Conservation (phyloP, 2,797 vertebrate species). For the Danio kyathit region DNA sequence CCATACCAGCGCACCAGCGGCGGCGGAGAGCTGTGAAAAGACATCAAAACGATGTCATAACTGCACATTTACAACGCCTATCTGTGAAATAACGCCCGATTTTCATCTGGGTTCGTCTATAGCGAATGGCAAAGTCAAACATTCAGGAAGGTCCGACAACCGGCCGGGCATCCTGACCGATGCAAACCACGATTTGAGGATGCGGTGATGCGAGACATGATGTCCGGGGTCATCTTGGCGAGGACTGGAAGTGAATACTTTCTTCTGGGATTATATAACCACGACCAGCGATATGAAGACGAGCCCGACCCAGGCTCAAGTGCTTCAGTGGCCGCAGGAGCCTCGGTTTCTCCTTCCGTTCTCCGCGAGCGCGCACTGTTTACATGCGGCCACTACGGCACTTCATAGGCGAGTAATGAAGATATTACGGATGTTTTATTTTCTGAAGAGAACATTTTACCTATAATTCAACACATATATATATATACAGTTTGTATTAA, state of each 20-base stretch:
- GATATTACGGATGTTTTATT: background rate
- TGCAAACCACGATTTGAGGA: background rate
- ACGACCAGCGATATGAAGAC: background rate
- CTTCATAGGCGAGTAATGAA: conserved; percentile 18
- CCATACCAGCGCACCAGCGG: conserved; percentile 30
- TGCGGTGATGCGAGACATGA: too few species aligned
- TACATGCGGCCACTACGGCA: background rate
- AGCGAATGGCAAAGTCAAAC: background rate
- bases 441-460: background rate
- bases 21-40: background rate
- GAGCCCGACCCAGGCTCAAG: background rate
- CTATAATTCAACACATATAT: background rate
- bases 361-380: background rate
- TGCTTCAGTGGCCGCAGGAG: background rate
- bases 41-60: background rate
- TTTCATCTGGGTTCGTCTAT: background rate
- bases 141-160: background rate
- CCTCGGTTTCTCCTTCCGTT: conserved; percentile 5
- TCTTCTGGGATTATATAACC: conserved; percentile 26
- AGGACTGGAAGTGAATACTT: background rate
- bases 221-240: conserved; percentile 2
- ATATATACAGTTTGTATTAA: background rate
- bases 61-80: background rate
- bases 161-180: background rate
- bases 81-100: background rate